A percentile compares a stretch with the other conserved stretches of the same genome.
Evolutionary conservation across 2,888 invertebrate species (phyloP).

Genomic region (Epirrhoe tristata): DNA sequence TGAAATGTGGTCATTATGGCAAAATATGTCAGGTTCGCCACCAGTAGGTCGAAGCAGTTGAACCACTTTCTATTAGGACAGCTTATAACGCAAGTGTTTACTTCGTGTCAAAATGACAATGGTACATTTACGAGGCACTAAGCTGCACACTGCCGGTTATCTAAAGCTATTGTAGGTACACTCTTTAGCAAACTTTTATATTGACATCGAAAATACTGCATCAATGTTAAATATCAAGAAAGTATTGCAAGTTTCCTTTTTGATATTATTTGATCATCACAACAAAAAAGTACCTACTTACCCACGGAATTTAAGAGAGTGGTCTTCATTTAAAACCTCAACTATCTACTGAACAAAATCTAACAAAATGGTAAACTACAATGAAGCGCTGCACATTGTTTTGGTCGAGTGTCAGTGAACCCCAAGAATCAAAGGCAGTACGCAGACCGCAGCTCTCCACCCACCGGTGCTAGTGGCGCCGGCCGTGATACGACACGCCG

Average conservation of each 20-base stretch:
- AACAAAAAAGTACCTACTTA: too few relatives aligned
- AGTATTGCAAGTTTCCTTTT: too few relatives aligned
- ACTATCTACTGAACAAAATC: background rate
- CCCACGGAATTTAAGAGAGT: too few relatives aligned
- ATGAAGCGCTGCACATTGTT: conserved; percentile 34
- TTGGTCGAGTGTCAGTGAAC: conserved; percentile 45
- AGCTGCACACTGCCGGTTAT: background rate
- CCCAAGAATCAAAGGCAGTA: conserved; percentile 37
- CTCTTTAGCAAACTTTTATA: background rate
- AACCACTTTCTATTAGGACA: conserved; percentile 53
- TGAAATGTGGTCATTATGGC: background rate
- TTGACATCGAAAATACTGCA: background rate
- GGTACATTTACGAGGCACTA: conserved; percentile 43
- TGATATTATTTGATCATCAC: too few relatives aligned
- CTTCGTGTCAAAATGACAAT: conserved; percentile 49
- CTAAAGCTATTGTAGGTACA: background rate
- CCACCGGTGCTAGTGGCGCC: conserved; percentile 44
- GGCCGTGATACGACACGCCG: conserved; percentile 45
- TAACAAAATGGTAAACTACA: conserved; percentile 1
- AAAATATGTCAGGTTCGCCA: conserved; percentile 12
- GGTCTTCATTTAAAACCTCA: background rate
- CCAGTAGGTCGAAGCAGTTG: conserved; percentile 47
- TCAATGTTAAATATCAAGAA: too few relatives aligned
- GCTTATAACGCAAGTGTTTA: conserved; percentile 51
- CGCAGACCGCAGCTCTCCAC: conserved; percentile 45